Conservation (phyloP, 2,888 invertebrate genomes). For the Fragum fragum region DNA sequence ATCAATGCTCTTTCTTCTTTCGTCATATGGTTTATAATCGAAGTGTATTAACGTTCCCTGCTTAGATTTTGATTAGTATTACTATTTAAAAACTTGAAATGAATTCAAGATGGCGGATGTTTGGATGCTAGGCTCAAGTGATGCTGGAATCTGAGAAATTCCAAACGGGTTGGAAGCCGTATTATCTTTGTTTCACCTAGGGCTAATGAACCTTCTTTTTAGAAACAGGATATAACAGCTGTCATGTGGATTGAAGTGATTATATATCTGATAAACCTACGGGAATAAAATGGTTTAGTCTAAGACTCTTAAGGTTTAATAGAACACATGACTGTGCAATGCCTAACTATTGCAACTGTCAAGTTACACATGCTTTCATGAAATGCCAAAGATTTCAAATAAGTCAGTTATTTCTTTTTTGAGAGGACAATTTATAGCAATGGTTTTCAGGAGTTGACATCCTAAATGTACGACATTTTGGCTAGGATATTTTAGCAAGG, state of each 20-base stretch:
- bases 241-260: slow-evolving; percentile 13
- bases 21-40: too few relatives aligned
- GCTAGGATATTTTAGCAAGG: too few relatives aligned
- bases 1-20: too few relatives aligned
- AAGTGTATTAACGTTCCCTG: neutral
- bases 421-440: too few relatives aligned
- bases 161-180: slow-evolving; percentile 4
- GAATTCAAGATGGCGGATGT: slow-evolving; percentile 66
- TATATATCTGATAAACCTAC: neutral
- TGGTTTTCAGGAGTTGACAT: too few relatives aligned
- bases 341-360: too few relatives aligned
- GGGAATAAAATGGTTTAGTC: neutral
- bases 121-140: slow-evolving; percentile 45
- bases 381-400: too few relatives aligned
- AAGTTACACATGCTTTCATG: too few relatives aligned
- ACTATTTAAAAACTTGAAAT: slow-evolving; percentile 48
- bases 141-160: slow-evolving; percentile 50
- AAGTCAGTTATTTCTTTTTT: too few relatives aligned
- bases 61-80: neutral
- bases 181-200: slow-evolving; percentile 25
- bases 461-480: too few relatives aligned
- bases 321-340: too few relatives aligned
- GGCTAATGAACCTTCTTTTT: slow-evolving; percentile 13
- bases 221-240: slow-evolving; percentile 23
- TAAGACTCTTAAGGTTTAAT: too few relatives aligned